These are phyloP conservation scores for Melipona quadrifasciata DNA, from an alignment of 1,140 invertebrate genomes.

Conservation along the genomic window DNA sequence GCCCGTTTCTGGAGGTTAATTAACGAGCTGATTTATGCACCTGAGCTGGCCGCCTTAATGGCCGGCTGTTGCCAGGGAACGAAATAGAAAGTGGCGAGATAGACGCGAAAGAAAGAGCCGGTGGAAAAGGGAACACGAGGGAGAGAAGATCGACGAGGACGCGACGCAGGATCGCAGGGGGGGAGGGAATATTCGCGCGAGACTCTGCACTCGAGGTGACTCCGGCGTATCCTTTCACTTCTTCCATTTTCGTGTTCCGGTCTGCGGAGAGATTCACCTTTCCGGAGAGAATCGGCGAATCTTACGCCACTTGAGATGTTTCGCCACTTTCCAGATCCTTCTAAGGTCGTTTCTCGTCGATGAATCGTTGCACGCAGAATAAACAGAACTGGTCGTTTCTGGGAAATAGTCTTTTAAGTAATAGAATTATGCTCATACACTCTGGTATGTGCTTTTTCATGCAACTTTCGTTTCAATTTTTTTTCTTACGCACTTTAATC, in stretches of 20 bases:
- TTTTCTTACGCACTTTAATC: background rate
- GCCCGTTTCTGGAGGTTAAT: background rate
- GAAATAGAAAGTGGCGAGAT: constrained; percentile 63
- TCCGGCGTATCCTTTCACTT: constrained; percentile 66
- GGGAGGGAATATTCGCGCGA: constrained; percentile 53
- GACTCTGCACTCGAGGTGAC: constrained; percentile 17
- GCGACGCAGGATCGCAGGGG: background rate
- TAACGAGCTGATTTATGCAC: background rate
- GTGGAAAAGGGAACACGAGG: constrained; percentile 52
- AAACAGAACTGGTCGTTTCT: background rate
- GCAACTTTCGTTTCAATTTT: background rate
- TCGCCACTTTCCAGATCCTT: constrained; percentile 10
- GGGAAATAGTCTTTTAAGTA: too few species aligned
- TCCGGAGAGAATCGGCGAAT: background rate
- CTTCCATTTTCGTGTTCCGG: constrained; percentile 55
- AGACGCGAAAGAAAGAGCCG: background rate
- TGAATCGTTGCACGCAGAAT: background rate
- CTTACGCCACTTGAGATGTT: too few species aligned
- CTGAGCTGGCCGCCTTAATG: background rate
- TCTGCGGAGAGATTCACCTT: background rate
- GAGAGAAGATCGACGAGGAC: constrained; percentile 43
- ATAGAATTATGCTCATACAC: background rate
- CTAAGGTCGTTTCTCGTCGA: background rate
- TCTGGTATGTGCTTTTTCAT: background rate
- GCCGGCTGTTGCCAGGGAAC: constrained; percentile 34